Base-by-base conservation (phyloP, 2,797 vertebrate species). In the Falco novaeseelandiae region DNA sequence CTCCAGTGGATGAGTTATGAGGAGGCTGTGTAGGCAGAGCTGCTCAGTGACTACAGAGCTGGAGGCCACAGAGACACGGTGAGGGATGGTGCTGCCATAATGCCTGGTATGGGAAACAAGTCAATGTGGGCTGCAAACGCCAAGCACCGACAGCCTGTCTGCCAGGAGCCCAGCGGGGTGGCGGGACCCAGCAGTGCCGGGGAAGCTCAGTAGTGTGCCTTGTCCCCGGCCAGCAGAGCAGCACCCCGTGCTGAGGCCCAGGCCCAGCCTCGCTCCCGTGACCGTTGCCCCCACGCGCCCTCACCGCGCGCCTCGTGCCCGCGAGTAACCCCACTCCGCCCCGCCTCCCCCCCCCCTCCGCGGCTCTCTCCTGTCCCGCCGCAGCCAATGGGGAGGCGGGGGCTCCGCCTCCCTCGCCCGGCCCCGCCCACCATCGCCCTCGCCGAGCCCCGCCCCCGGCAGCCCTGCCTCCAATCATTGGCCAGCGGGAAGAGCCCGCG, bases 81-180 rank as follows among this genome's bases (percentile, higher is more conserved):
- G 12, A 25, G 9, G 30, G 26, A 10, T 9, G 29, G 5, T 1
- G 10, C 27, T 25, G 44, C 70, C 12, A 0, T 5, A 46, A 22
- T 0, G 11, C 4, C 32, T 7, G 1, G 3, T 0, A 2, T 0
- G 19, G 20, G 32, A 42, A 67, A 30, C 1, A 1, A 14, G 18
- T 16, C 63, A 32, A n/a, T n/a, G 9, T 0, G 15, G 54, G 62
- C 27, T 46, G 12, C 20, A 4, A 2, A 13, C 67, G 26, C 10
- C 44, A 10, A 21, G 49, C 16, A 42, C 7, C 0, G 0, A 25
- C 17, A 9, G 7, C 4, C 58, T 9, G 30, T 36, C 25, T 63
- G 23, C 36, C 6, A 13, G 20, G 4, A 57, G 44, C 25, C 25
- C 38, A 3, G 29, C 1, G 2, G 15, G 21, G 6, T 26, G 22